Evolutionary conservation across 2,113 vertebrate genomes (phyloP).

Genomic region (Chaenogobius annularis): DNA sequence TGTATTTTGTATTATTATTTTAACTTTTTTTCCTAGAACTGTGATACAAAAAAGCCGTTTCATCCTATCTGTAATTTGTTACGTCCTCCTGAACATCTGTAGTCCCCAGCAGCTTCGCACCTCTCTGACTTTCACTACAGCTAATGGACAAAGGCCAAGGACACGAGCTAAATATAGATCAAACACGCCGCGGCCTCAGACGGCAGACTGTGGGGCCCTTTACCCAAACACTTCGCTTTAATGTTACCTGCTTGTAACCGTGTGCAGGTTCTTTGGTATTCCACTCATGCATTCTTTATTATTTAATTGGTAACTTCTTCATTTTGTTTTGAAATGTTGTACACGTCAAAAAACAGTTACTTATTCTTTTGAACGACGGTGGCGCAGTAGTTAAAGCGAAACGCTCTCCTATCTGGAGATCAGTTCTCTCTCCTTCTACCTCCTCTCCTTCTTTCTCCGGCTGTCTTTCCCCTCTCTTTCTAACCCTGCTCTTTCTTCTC

Average conservation of each 20-base stretch:
- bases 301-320: too few species aligned
- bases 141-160: conserved; percentile 63
- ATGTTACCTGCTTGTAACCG: conserved; percentile 23
- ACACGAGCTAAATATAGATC: conserved; percentile 71
- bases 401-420: too few species aligned
- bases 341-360: background rate
- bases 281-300: background rate
- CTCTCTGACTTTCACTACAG: conserved; percentile 26
- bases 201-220: conserved; percentile 30
- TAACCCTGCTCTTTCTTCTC: too few species aligned
- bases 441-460: too few species aligned
- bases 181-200: conserved; percentile 61
- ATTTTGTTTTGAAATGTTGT: background rate
- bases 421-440: too few species aligned
- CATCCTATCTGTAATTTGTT: background rate
- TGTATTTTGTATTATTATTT: too few species aligned
- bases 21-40: conserved; percentile 4
- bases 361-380: too few species aligned
- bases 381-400: too few species aligned
- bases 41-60: background rate
- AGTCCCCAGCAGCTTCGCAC: conserved; percentile 23
- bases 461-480: too few species aligned
- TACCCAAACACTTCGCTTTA: conserved; percentile 29
- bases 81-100: conserved; percentile 31
- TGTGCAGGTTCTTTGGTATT: background rate